Conservation (phyloP, 1,140 invertebrate genomes). For the Hycleus cichorii region DNA sequence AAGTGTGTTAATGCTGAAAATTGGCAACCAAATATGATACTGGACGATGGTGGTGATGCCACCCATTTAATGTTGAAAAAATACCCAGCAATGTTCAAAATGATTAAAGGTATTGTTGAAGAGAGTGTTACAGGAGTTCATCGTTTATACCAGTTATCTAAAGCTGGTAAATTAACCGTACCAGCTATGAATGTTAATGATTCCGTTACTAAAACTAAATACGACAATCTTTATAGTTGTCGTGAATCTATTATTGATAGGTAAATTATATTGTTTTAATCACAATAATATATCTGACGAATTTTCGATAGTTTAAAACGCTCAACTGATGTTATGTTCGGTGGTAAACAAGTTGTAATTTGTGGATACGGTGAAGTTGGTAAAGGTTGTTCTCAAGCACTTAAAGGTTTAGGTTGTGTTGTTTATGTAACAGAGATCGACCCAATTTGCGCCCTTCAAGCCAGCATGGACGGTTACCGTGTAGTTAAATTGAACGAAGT, state of each 20-base stretch:
- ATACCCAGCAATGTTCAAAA: conserved; percentile 89
- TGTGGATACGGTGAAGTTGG: conserved; percentile 98
- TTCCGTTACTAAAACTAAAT: conserved; percentile 98
- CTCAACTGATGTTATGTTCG: conserved; percentile 97
- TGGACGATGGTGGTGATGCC: conserved; percentile 96
- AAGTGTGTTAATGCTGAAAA: conserved; percentile 83
- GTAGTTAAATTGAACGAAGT: conserved; percentile 93
- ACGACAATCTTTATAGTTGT: conserved; percentile 93
- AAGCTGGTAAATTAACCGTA: conserved; percentile 89
- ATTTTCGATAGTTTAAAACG: conserved; percentile 60
- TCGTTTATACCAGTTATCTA: conserved; percentile 91
- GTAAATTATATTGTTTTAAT: conserved; percentile 44
- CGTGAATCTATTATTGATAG: conserved; percentile 83
- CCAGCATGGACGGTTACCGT: conserved; percentile 95
- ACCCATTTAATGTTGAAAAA: conserved; percentile 97
- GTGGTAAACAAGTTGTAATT: conserved; percentile 92
- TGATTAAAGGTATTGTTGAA: conserved; percentile 97
- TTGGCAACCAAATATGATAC: conserved; percentile 98
- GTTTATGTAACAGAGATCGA: conserved; percentile 97
- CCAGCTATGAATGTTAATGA: conserved; percentile 99
- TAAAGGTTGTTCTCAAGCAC: conserved; percentile 91
- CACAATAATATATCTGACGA: neutral
- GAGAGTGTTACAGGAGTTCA: conserved; percentile 97
- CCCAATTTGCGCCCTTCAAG: conserved; percentile 96
- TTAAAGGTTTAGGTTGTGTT: conserved; percentile 91